Base-by-base conservation (phyloP, 2,888 invertebrate genomes). In the Mimachlamys varia region DNA sequence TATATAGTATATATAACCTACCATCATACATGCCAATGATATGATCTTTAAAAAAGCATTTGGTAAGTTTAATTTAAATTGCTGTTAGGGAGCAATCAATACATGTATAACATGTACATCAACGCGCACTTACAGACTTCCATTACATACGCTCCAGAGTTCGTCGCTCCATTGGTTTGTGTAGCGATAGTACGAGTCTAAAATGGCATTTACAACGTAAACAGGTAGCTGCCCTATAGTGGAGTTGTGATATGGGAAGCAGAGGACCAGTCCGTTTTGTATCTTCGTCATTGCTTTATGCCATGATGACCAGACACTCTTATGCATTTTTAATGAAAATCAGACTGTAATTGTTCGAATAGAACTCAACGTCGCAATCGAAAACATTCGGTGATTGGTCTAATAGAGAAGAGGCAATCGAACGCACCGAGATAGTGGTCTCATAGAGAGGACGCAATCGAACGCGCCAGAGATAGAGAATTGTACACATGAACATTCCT, bases 361-460 rank as follows among this genome's bases (percentile, higher is more conserved):
- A 33, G 33, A 58, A n/a, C 22, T 58, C n/a, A n/a, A 76, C 13
- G 76, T 76, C 76, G 33, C 76, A 27, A 76, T 76, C 13, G n/a
- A 76, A 76, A 76, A 76, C 76, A 76, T 33, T 33, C 76, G 76
- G 27, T 12, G 76, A 76, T 76, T 33, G 76, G 12, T 27, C 76
- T 5, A 33, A 76, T 76, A 76, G 76, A 76, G 13, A 76, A 22
- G 76, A 76, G 22, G 76, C 33, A 76, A 22, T 76, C 76, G 76
- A 76, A 76, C 76, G 76, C 33, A 15, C 76, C 76, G 27, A 76
- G 76, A 76, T 76, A 76, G 76, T 76, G 76, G 76, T 76, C 76
- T 76, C 27, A 27, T 33, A 76, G 76, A 76, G 76, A 33, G 33
- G 76, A 76, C 33, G 33, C 76, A 76, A 76, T 76, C 76, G 76